Conservation (phyloP, 1,140 invertebrate species). For the Episyrphus balteatus region DNA sequence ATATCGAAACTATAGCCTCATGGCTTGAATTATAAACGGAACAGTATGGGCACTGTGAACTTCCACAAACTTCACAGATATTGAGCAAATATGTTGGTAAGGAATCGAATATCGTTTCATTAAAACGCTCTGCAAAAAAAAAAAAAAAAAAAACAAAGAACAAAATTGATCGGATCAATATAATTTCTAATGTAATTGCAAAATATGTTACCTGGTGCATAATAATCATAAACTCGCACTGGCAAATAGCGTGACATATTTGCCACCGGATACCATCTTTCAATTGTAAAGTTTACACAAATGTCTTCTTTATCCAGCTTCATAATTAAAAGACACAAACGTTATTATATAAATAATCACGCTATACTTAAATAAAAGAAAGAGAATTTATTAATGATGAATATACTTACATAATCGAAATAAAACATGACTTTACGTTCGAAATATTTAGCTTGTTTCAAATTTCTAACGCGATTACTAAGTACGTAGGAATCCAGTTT, state of each 20-base stretch:
- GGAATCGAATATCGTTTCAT: constrained; percentile 86
- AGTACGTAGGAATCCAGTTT: constrained; percentile 73
- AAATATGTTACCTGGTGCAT: constrained; percentile 72
- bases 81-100: constrained; percentile 79
- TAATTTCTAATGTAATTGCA: not conserved
- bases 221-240: constrained; percentile 89
- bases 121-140: constrained; percentile 74
- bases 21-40: constrained; percentile 69
- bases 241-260: constrained; percentile 90
- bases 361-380: not conserved
- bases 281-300: constrained; percentile 85
- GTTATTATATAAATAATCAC: not conserved
- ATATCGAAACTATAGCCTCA: constrained; percentile 27
- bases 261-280: constrained; percentile 91
- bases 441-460: constrained; percentile 71
- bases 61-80: constrained; percentile 97
- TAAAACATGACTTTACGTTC: constrained; percentile 84
- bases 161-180: not conserved
- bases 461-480: constrained; percentile 57
- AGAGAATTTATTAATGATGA: not conserved
- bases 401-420: constrained; percentile 74
- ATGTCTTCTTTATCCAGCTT: constrained; percentile 70
- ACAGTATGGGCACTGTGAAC: constrained; percentile 95
- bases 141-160: constrained; percentile 3
- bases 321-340: constrained; percentile 9